Base-by-base conservation (phyloP, 2,888 invertebrate species). In the Microctonus aethiopoides region DNA sequence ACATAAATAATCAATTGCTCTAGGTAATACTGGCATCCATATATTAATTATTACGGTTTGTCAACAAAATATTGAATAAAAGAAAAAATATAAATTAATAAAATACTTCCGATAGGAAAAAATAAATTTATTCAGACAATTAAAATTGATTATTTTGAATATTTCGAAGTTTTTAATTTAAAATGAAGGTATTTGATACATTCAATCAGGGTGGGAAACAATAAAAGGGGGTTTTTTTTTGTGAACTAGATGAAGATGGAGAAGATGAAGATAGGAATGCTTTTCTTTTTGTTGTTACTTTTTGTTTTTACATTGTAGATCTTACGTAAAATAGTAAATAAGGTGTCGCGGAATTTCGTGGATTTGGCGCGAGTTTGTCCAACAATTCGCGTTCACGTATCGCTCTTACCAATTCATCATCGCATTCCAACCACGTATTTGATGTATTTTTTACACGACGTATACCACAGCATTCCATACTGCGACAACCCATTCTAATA, bases 301-400 rank as follows among this genome's bases (percentile, higher is more conserved):
- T n/a, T n/a, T n/a, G n/a, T 16, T 46, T n/a, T 80, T 82, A 84
- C 72, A 82, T 79, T 59, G 81, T 79, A 39, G 86, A 83, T 70
- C 83, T 91, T 60, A 92, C 93, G 84, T 96, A 96, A 87, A 96
- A 96, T 59, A 96, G 88, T 68, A 96, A 89, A 87, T 96, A 96
- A 0, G 96, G 96, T 0, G 95, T 95, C 26, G 95, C 93, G 0
- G 94, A 93, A 52, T 93, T 93, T 73, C 92, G 89, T 73, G 91
- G 87, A 80, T 91, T 91, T 60, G 92, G 92, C 1, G 93, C 92
- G 64, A 96, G 89, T 71, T 95, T 89, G 75, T 94, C 94, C 77
- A 92, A 91, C 77, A 96, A 92, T 83, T 95, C 95, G 41, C 92
- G 90, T 81, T 91, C 90, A 34, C 93, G 91, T 84, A 96, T 92